Evolutionary conservation across 1,140 invertebrate genomes (phyloP), one percentile per base, ranked within the genome.

Genomic region (Apis dorsata): DNA sequence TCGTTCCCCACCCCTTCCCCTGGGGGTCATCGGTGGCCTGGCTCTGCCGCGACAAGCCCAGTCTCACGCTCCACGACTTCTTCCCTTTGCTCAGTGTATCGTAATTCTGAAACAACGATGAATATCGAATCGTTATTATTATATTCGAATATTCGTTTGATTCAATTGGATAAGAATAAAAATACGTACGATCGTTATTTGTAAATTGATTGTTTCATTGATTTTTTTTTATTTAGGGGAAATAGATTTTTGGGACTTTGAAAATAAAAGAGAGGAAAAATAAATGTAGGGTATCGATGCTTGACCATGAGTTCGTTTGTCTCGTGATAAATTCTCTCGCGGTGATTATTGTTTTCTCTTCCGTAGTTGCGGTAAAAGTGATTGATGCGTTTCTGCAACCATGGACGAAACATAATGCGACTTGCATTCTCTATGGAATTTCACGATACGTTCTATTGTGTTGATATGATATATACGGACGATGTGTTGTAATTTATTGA

Each of bases 1-100:
- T 93, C 87, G 93, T 93, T 13, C 95, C 93, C 92, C 95, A 96
- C 63, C 94, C 94, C 81, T 94, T 94, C 69, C 93, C 59, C 34
- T 44, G 34, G 89, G 93, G 84, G 90, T 95, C 89, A 93, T 94
- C 91, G 24, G 81, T 60, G 17, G 89, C 86, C 55, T 93, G 92
- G 55, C 80, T 92, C 86, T 92, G 92, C 12, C 93, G 89, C 65
- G 93, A 93, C 59, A 94, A 75, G 0, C 93, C 93, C 81, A 94
- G 74, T 69, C 93, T 88, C 12, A 94, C 93, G 83, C 93, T 94
- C 93, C 93, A 94, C 4, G 93, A 94, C 59, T 94, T 94, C 79
- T 94, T 93, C 60, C 91, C 91, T 80, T 94, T 94, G 88, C 92
- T 93, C 83, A 93, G 83, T 2, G 92, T 93, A 73, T 94, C 93